Evolutionary conservation across 2,888 invertebrate species (phyloP).

Genomic region (Idaea straminata): DNA sequence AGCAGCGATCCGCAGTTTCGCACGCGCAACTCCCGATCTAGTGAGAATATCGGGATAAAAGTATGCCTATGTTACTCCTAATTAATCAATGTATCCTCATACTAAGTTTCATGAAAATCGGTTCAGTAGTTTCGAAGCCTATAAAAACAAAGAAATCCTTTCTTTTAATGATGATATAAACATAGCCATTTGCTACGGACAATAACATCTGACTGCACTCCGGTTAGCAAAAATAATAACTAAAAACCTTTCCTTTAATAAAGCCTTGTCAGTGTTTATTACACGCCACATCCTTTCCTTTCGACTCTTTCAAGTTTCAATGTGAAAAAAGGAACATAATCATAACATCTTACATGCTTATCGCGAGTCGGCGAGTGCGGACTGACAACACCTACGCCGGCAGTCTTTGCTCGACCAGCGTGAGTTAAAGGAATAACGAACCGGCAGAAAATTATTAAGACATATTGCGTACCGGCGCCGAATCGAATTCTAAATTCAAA

Average conservation of each 20-base stretch:
- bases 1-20: no score
- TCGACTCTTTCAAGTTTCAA: conserved; percentile 11
- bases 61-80: no score
- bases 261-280: not conserved
- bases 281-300: conserved; percentile 28
- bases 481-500: conserved; percentile 19
- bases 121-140: no score
- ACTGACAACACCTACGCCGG: conserved; percentile 26
- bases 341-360: conserved; percentile 54
- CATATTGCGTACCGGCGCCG: conserved; percentile 37
- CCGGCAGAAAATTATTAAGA: conserved; percentile 31
- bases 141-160: not conserved
- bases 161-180: not conserved
- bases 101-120: no score
- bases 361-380: conserved; percentile 32
- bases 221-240: no score
- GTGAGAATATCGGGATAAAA: no score
- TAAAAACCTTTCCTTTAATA: not conserved
- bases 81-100: no score
- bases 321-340: conserved; percentile 37
- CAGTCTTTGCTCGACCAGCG: conserved; percentile 44
- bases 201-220: not conserved
- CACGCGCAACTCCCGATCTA: no score
- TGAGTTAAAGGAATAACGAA: conserved; percentile 30
- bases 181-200: not conserved